Percentiles rank a stretch among this genome's conserved stretches.
Evolutionary conservation across 2,113 vertebrate genomes (phyloP).

Genomic region (Axis porcinus): DNA sequence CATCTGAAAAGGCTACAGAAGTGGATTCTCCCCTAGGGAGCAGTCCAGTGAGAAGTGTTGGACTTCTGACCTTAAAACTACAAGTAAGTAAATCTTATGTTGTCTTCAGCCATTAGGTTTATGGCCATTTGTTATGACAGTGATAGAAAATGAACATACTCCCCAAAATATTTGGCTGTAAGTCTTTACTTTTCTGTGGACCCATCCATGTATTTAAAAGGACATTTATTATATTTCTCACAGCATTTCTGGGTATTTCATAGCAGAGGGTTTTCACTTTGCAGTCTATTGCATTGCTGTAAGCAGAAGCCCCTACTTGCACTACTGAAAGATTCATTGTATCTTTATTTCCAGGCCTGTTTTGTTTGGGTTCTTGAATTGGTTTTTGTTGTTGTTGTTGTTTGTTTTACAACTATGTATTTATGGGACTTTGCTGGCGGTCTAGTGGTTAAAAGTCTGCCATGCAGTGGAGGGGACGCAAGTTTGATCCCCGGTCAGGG

Average conservation of each 20-base stretch:
- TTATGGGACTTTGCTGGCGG: background rate
- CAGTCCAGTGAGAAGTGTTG: background rate
- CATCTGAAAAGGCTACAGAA: background rate
- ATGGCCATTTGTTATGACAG: background rate
- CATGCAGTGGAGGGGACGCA: background rate
- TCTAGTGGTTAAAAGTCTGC: background rate
- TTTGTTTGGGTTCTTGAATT: background rate
- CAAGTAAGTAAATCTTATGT: background rate
- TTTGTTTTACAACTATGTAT: background rate
- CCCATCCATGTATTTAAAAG: background rate
- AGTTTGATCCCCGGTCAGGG: background rate
- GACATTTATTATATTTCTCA: background rate
- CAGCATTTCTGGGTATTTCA: background rate
- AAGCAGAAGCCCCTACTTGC: background rate
- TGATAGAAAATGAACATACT: background rate
- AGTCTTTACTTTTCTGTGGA: background rate
- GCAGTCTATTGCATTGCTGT: background rate
- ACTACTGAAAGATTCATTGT: accelerated
- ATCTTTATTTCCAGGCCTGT: background rate
- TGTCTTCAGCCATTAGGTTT: background rate
- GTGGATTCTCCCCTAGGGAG: background rate
- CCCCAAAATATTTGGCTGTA: background rate
- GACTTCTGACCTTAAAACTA: background rate
- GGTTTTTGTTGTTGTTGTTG: background rate
- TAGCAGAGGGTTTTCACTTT: background rate